These are phyloP conservation scores for Heterohyrax brucei DNA, from an alignment of 2,797 vertebrate species.

Conservation along the genomic window DNA sequence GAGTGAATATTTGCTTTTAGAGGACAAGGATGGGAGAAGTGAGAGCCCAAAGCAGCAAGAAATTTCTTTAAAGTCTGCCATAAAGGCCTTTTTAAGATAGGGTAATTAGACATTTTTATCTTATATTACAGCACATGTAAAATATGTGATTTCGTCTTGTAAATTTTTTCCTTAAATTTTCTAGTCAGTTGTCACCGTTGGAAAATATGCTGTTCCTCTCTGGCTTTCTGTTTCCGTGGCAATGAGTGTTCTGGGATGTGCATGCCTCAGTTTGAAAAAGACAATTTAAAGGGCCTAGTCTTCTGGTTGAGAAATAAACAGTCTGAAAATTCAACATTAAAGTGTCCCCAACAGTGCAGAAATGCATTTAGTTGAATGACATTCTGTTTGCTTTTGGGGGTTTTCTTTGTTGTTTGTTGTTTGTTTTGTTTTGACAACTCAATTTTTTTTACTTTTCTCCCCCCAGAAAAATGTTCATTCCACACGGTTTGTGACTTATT, in stretches of 20 bases:
- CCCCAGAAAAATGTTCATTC: constrained; percentile 99
- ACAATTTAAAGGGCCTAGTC: background rate
- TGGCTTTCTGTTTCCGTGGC: constrained; percentile 9
- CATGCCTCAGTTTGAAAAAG: constrained; percentile 34
- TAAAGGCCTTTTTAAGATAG: constrained; percentile 26
- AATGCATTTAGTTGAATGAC: background rate
- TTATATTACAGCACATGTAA: background rate
- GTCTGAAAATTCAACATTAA: constrained; percentile 27
- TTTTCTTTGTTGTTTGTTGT: background rate
- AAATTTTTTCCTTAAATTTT: background rate
- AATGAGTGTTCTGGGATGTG: background rate
- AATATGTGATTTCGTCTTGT: background rate
- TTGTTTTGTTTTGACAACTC: constrained; percentile 39
- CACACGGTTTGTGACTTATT: constrained; percentile 98
- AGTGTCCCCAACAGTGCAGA: background rate
- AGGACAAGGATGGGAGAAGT: background rate
- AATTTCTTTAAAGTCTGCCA: constrained; percentile 21
- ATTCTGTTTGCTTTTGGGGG: background rate
- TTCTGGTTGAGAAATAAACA: background rate
- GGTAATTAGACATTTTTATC: constrained; percentile 33
- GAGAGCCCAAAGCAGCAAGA: constrained; percentile 1
- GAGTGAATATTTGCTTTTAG: background rate
- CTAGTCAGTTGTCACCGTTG: background rate
- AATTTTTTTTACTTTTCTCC: constrained; percentile 48
- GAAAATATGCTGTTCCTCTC: background rate